These are phyloP conservation scores for Caretta caretta DNA, from an alignment of 2,113 vertebrate genomes.

Conservation along the genomic window DNA sequence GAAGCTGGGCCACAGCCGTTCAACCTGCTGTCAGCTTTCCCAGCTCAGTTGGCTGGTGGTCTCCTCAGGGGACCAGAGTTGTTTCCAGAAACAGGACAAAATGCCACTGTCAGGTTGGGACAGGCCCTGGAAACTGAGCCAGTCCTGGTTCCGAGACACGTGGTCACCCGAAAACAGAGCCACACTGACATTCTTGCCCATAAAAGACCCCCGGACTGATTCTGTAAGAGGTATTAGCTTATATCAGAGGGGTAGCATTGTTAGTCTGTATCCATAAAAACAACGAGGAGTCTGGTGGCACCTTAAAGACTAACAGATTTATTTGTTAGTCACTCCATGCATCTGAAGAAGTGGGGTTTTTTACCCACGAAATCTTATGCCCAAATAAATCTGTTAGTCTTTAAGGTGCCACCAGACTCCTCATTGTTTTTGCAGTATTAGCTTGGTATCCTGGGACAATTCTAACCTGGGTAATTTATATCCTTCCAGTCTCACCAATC, in stretches of 20 bases:
- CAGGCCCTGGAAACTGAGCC: background rate
- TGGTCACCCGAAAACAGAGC: background rate
- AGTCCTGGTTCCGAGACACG: background rate
- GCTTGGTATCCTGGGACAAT: background rate
- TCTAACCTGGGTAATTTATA: background rate
- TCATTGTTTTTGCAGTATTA: background rate
- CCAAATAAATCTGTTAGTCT: too few relatives aligned
- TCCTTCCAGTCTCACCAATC: background rate
- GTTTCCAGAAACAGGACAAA: background rate
- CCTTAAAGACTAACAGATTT: too few relatives aligned
- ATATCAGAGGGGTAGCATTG: too few relatives aligned
- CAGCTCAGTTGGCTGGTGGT: background rate
- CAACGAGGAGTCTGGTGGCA: too few relatives aligned
- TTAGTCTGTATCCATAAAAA: too few relatives aligned
- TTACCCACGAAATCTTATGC: too few relatives aligned
- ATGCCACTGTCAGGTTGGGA: background rate
- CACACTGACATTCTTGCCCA: background rate
- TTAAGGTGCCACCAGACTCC: too few relatives aligned
- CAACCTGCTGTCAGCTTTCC: background rate
- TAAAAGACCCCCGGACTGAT: background rate
- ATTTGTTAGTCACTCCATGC: too few relatives aligned
- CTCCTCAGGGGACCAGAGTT: background rate
- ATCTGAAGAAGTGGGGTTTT: too few relatives aligned
- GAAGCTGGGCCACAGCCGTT: background rate
- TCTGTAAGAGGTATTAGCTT: background rate